Conservation (phyloP, 2,888 invertebrate genomes). For the Nemotelus nigrinus region DNA sequence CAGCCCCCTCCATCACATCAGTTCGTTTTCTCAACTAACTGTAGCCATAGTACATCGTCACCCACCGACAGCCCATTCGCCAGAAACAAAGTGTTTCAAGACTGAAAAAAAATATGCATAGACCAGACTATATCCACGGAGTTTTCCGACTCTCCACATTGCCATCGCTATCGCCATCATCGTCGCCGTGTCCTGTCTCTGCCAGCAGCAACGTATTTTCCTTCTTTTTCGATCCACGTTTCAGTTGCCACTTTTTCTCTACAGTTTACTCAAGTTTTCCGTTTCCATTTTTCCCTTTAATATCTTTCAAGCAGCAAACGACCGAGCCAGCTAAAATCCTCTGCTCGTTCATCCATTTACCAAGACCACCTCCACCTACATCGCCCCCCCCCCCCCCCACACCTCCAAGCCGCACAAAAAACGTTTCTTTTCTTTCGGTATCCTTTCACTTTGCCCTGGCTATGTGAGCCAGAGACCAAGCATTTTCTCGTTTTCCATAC, state of each 20-base stretch:
- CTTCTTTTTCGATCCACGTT: slow-evolving; percentile 10
- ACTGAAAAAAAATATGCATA: slow-evolving; percentile 13
- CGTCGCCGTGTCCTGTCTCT: not conserved
- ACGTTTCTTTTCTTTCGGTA: slow-evolving; percentile 33
- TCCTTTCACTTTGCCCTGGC: slow-evolving; percentile 33
- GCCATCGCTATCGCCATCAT: not conserved
- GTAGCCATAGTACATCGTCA: not conserved
- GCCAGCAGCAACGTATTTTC: not conserved
- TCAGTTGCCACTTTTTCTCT: slow-evolving; percentile 10
- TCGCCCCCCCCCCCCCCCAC: slow-evolving; percentile 12
- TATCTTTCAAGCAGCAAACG: slow-evolving; percentile 5
- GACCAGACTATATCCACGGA: slow-evolving; percentile 19
- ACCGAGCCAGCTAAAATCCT: not conserved
- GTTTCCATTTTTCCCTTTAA: slow-evolving; percentile 31
- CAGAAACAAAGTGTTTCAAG: slow-evolving; percentile 6
- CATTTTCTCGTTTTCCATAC: not conserved
- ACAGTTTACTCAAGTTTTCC: slow-evolving; percentile 43
- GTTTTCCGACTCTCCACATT: slow-evolving; percentile 4
- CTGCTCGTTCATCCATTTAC: not conserved
- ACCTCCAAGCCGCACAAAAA: slow-evolving; percentile 37
- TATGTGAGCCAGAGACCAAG: slow-evolving; percentile 7
- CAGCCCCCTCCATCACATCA: not conserved
- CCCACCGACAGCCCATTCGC: not conserved
- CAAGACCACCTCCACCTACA: not conserved
- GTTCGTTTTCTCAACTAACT: not conserved